A percentile compares a stretch with the other conserved stretches of the same genome.
Conservation (phyloP, 2,113 vertebrate genomes). For the Microtus montanus region DNA sequence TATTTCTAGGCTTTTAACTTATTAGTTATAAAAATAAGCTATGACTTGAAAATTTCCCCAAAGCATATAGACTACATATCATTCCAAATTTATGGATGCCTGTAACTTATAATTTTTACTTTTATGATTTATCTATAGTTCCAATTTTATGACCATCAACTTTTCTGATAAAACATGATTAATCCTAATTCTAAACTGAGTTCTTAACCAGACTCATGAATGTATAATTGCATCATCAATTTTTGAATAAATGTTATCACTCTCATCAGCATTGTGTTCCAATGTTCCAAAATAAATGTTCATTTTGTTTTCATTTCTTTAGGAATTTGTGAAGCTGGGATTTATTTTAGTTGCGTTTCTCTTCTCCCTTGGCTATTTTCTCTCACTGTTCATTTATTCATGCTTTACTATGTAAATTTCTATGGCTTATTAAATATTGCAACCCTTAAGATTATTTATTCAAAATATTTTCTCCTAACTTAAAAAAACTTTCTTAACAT, state of each 20-base stretch:
- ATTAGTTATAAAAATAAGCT: background rate
- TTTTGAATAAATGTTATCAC: background rate
- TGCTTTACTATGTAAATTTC: background rate
- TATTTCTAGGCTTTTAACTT: background rate
- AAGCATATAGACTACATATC: background rate
- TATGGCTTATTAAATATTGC: background rate
- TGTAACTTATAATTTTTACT: background rate
- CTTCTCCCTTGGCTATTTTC: background rate
- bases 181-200: background rate
- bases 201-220: background rate
- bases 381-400: background rate
- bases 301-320: background rate
- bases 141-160: background rate
- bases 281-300: background rate
- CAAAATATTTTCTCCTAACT: background rate
- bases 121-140: background rate
- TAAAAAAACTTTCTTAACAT: background rate
- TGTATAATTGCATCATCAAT: background rate
- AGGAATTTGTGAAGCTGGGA: background rate
- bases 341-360: background rate
- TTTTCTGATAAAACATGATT: background rate
- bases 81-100: background rate
- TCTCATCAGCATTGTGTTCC: background rate
- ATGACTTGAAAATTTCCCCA: background rate
- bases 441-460: background rate